These are phyloP conservation scores for Onchidella celtica DNA, from an alignment of 2,888 invertebrate species.

Conservation along the genomic window DNA sequence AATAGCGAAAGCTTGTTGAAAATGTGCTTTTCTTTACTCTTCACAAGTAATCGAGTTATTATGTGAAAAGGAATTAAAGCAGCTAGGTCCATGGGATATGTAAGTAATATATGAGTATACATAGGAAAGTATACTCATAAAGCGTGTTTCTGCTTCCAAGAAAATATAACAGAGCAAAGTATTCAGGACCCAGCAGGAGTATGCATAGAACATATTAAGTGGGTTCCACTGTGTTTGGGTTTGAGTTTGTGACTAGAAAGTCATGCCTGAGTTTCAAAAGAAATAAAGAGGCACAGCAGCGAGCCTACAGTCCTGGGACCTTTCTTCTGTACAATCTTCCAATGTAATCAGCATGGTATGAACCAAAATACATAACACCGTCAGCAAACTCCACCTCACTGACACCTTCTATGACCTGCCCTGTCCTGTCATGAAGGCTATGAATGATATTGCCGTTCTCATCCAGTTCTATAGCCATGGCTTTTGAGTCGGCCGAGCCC, in stretches of 20 bases:
- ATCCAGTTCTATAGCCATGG: slow-evolving; percentile 76
- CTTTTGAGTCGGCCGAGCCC: slow-evolving; percentile 60
- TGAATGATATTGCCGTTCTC: slow-evolving; percentile 73
- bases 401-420: slow-evolving; percentile 64
- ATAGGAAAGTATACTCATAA: too few relatives aligned
- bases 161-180: too few relatives aligned
- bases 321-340: slow-evolving; percentile 30
- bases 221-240: too few relatives aligned
- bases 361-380: slow-evolving; percentile 78
- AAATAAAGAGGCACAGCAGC: background rate
- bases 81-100: too few relatives aligned
- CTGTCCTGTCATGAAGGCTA: slow-evolving; percentile 78
- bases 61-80: too few relatives aligned
- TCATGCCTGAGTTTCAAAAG: too few relatives aligned
- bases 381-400: slow-evolving; percentile 78
- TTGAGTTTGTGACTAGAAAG: too few relatives aligned
- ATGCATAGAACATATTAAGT: too few relatives aligned
- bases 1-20: too few relatives aligned
- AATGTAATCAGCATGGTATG: slow-evolving; percentile 58
- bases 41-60: background rate
- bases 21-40: background rate
- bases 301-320: slow-evolving; percentile 37
- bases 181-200: too few relatives aligned
- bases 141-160: too few relatives aligned
- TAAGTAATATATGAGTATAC: too few relatives aligned